Conservation (phyloP, 2,888 invertebrate genomes). For the Leptopilina drosophilae region DNA sequence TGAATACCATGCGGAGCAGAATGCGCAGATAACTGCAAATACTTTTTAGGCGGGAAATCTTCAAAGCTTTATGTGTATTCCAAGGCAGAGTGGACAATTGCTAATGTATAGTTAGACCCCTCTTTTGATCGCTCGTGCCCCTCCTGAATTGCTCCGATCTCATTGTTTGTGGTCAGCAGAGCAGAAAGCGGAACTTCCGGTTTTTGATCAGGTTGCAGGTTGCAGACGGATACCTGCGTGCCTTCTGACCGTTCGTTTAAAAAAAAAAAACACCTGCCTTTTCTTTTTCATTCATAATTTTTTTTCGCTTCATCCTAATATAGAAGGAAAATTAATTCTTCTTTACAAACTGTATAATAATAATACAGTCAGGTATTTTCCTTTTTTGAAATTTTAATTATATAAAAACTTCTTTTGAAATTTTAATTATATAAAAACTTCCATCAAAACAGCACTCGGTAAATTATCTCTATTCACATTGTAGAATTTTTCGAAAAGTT, state of each 20-base stretch:
- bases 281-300: conserved; percentile 33
- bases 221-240: conserved; percentile 14
- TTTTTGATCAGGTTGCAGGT: conserved; percentile 55
- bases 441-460: too few species aligned
- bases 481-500: too few species aligned
- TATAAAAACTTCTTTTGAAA: too few species aligned
- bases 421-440: too few species aligned
- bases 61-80: not conserved
- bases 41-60: not conserved
- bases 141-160: conserved; percentile 56
- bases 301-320: not conserved
- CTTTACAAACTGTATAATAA: too few species aligned
- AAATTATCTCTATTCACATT: too few species aligned
- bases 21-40: not conserved
- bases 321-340: too few species aligned
- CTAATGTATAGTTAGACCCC: conserved; percentile 7
- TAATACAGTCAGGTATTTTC: too few species aligned
- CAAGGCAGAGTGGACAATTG: conserved; percentile 20
- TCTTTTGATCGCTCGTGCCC: conserved; percentile 36
- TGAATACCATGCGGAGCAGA: not conserved
- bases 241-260: conserved; percentile 16
- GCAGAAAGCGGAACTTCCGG: conserved; percentile 74
- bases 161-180: conserved; percentile 73
- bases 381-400: too few species aligned
- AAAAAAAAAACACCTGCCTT: conserved; percentile 17